Percentiles rank a stretch among this genome's conserved stretches.
phyloP scores from a whole-genome alignment of 2,113 vertebrate species.

The Xiphophorus couchianus region DNA sequence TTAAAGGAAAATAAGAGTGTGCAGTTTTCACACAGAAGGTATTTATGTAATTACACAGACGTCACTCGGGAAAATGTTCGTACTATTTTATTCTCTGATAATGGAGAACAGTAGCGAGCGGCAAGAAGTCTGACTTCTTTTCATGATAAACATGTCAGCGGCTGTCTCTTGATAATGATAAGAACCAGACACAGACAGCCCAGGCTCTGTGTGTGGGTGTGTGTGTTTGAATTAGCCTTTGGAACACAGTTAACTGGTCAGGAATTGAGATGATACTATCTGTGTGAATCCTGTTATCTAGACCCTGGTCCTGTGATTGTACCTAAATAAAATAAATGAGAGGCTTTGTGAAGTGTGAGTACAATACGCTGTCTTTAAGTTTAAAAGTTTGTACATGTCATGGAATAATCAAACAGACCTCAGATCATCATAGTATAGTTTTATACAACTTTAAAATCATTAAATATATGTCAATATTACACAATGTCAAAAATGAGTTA shows the following conservation, averaged over 20 bases:
- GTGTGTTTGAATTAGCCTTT: constrained; percentile 5
- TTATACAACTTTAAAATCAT: neutral
- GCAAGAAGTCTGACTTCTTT: constrained; percentile 57
- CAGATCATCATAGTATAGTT: neutral
- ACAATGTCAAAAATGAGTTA: no score
- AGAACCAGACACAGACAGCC: constrained; percentile 22
- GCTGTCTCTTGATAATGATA: constrained; percentile 43
- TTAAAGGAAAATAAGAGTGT: neutral
- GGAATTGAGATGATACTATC: constrained; percentile 51
- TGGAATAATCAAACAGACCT: neutral
- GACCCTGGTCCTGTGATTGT: constrained; percentile 16
- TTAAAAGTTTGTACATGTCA: neutral
- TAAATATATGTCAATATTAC: no score
- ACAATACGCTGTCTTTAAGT: neutral
- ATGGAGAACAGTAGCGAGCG: constrained; percentile 56
- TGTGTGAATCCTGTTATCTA: constrained; percentile 28
- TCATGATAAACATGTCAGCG: constrained; percentile 57
- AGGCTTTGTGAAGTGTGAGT: neutral
- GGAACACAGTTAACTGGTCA: constrained; percentile 11
- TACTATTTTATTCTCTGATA: constrained; percentile 3
- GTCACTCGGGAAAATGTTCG: neutral
- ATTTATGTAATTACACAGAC: neutral
- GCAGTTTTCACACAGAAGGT: neutral
- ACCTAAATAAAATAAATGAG: neutral
- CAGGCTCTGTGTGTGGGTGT: neutral